Evolutionary conservation across 2,113 vertebrate genomes (phyloP).

Genomic region (Anoplopoma fimbria): DNA sequence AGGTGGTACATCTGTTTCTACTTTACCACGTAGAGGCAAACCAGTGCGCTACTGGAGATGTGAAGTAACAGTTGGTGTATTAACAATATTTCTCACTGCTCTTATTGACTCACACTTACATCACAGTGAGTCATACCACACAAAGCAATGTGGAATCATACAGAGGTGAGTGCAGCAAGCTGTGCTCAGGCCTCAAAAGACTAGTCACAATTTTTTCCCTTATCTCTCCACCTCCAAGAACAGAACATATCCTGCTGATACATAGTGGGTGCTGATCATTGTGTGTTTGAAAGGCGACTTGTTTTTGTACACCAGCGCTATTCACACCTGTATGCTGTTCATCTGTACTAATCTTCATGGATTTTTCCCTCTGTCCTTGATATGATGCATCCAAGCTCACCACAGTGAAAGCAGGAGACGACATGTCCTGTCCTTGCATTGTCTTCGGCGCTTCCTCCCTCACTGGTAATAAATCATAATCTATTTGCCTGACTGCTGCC

Average conservation of each 20-base stretch:
- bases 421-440: conserved; percentile 24
- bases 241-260: conserved; percentile 21
- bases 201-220: conserved; percentile 35
- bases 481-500: conserved; percentile 56
- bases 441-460: conserved; percentile 22
- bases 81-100: conserved; percentile 28
- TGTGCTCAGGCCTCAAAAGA: conserved; percentile 39
- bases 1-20: conserved; percentile 40
- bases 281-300: neutral
- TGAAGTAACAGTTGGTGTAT: conserved; percentile 3
- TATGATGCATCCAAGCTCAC: conserved; percentile 6
- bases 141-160: conserved; percentile 32
- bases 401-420: conserved; percentile 3
- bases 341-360: neutral
- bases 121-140: conserved; percentile 51
- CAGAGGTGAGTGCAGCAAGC: conserved; percentile 39
- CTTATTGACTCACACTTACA: conserved; percentile 60
- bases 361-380: conserved; percentile 34
- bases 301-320: conserved; percentile 22
- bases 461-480: conserved; percentile 64
- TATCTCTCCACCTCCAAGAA: conserved; percentile 26
- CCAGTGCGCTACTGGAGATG: neutral
- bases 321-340: conserved; percentile 7
- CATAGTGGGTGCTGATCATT: neutral
- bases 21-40: conserved; percentile 4